Evolutionary conservation across 2,888 invertebrate species (phyloP).

Genomic region (Zaprionus bogoriensis): DNA sequence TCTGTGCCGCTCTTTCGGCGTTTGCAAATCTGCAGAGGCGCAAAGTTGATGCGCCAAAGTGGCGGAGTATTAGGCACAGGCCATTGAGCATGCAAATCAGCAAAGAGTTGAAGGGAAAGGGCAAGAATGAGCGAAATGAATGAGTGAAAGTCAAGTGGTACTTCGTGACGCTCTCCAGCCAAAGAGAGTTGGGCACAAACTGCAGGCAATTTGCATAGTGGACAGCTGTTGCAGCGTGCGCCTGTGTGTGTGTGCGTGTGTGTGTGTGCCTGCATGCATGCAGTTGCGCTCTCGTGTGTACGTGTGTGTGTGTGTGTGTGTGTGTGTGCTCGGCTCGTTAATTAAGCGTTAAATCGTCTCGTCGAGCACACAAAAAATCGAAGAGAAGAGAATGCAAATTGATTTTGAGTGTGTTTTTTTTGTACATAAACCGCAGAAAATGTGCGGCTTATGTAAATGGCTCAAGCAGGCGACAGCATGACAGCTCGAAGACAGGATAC

Average conservation of each 20-base stretch:
- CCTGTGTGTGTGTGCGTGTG: background rate
- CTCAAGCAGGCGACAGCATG: conserved; percentile 25
- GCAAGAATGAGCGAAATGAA: conserved; percentile 16
- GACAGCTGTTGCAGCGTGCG: too few species aligned
- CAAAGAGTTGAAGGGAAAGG: background rate
- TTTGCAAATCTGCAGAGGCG: conserved; percentile 24
- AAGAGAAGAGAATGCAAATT: conserved; percentile 55
- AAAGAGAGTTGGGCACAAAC: conserved; percentile 12
- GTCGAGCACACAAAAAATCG: conserved; percentile 38
- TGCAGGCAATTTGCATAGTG: conserved; percentile 65
- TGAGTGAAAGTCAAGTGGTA: conserved; percentile 72
- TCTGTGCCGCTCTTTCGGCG: conserved; percentile 5
- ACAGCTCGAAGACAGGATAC: conserved; percentile 32
- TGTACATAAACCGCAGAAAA: conserved; percentile 59
- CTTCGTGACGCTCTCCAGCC: conserved; percentile 58
- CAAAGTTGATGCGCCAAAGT: conserved; percentile 63
- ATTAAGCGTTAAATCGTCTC: conserved; percentile 71
- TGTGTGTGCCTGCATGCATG: background rate
- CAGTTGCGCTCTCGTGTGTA: conserved; percentile 12
- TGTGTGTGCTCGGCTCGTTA: conserved; percentile 52
- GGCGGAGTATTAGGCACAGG: conserved; percentile 54
- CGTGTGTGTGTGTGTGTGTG: conserved; percentile 9
- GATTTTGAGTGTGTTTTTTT: conserved; percentile 65
- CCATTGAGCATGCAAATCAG: conserved; percentile 62
- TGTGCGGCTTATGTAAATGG: conserved; percentile 59